Conservation (phyloP, 2,113 vertebrate species). For the Arenaria interpres region DNA sequence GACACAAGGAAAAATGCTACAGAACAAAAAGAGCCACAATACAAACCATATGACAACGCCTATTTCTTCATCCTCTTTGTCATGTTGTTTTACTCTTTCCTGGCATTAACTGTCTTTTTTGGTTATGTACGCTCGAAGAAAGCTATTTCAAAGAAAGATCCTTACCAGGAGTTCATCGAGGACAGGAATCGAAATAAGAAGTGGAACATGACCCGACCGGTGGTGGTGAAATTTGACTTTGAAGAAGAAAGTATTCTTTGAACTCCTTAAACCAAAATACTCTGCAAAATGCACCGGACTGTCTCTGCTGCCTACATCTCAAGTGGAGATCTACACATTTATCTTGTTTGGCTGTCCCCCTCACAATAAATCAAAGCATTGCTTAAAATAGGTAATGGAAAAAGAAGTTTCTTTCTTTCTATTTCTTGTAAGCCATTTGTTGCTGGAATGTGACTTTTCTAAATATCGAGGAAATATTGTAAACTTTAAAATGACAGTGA, state of each 20-base stretch:
- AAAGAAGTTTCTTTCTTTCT: background rate
- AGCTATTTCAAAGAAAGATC: slow-evolving; percentile 83
- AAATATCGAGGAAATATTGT: background rate
- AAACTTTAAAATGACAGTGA: background rate
- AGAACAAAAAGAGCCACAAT: slow-evolving; percentile 74
- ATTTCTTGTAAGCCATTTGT: background rate
- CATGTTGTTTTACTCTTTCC: slow-evolving; percentile 90
- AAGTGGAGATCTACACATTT: background rate
- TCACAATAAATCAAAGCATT: slow-evolving; percentile 32
- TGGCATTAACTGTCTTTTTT: slow-evolving; percentile 85
- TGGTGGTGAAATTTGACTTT: slow-evolving; percentile 82
- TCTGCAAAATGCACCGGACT: slow-evolving; percentile 14
- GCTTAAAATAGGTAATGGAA: slow-evolving; percentile 39
- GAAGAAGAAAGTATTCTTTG: slow-evolving; percentile 87
- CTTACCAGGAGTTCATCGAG: slow-evolving; percentile 82
- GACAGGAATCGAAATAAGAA: slow-evolving; percentile 70
- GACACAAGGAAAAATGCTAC: slow-evolving; percentile 65
- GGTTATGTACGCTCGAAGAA: slow-evolving; percentile 82
- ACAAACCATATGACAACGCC: slow-evolving; percentile 86
- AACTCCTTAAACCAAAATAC: slow-evolving; percentile 59
- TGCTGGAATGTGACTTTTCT: slow-evolving; percentile 7
- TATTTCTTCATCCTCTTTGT: slow-evolving; percentile 92
- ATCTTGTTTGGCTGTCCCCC: background rate
- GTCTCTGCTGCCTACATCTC: slow-evolving; percentile 11
- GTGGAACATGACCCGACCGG: slow-evolving; percentile 74